phyloP scores from a whole-genome alignment of 2,113 vertebrate genomes.

The Mustelus asterias region DNA sequence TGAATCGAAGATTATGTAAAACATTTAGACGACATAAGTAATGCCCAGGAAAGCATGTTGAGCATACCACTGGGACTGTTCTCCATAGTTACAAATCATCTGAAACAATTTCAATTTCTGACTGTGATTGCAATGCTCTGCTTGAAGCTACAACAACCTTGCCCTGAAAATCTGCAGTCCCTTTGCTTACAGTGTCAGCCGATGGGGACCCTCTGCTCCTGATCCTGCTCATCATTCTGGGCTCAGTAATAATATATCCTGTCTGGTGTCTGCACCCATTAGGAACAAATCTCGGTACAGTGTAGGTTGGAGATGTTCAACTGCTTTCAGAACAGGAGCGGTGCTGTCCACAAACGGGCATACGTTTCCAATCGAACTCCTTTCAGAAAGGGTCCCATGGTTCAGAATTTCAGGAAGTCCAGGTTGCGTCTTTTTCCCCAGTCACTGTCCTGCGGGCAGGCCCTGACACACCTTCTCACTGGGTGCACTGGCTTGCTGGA shows the following conservation, averaged over 20 bases:
- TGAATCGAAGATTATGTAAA: not conserved
- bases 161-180: not conserved
- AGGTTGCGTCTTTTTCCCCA: not conserved
- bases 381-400: not conserved
- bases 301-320: not conserved
- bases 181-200: not conserved
- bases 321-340: not conserved
- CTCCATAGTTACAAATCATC: not conserved
- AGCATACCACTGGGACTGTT: not conserved
- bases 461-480: not conserved
- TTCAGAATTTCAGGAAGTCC: not conserved
- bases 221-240: not conserved
- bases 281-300: not conserved
- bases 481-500: not conserved
- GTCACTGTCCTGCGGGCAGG: not conserved
- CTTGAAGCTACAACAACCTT: not conserved
- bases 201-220: not conserved
- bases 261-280: not conserved
- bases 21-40: not conserved
- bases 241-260: not conserved
- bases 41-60: not conserved
- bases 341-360: not conserved
- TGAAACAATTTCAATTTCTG: not conserved
- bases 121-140: not conserved
- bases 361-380: not conserved